A percentile compares a stretch with the other conserved stretches of the same genome.
Evolutionary conservation across 2,113 vertebrate genomes (phyloP).

Genomic region (Eulacestoma nigropectus): DNA sequence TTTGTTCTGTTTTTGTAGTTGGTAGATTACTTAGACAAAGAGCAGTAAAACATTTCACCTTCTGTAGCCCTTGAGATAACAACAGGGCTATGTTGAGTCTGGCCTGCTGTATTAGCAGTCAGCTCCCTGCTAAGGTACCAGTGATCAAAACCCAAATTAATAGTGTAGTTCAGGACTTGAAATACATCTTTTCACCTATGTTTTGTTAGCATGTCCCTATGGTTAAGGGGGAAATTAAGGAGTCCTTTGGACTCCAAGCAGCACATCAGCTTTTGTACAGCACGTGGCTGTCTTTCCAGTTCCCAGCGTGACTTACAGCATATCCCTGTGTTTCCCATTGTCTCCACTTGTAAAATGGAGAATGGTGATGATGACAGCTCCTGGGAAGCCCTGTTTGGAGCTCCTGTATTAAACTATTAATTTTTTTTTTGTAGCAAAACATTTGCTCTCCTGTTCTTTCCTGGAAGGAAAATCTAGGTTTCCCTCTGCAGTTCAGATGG

Average conservation of each 20-base stretch:
- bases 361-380: neutral
- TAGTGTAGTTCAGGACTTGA: neutral
- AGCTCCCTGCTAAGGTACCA: neutral
- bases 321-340: neutral
- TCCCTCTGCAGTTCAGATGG: slow-evolving; percentile 19
- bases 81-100: neutral
- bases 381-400: neutral
- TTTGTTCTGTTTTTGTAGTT: neutral
- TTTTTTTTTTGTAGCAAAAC: neutral
- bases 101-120: neutral
- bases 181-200: neutral
- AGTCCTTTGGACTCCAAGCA: neutral
- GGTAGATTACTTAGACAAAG: neutral
- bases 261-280: neutral
- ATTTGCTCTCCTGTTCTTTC: neutral
- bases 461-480: neutral
- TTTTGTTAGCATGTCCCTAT: neutral
- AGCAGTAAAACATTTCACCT: neutral
- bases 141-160: neutral
- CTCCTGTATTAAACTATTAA: neutral
- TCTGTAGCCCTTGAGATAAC: neutral
- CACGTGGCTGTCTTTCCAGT: neutral
- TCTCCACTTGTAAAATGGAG: neutral
- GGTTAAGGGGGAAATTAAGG: neutral
- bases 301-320: neutral